Evolutionary conservation across 1,140 invertebrate genomes (phyloP), one percentile per base, ranked within the genome.

Genomic region (Drosophila nasuta): DNA sequence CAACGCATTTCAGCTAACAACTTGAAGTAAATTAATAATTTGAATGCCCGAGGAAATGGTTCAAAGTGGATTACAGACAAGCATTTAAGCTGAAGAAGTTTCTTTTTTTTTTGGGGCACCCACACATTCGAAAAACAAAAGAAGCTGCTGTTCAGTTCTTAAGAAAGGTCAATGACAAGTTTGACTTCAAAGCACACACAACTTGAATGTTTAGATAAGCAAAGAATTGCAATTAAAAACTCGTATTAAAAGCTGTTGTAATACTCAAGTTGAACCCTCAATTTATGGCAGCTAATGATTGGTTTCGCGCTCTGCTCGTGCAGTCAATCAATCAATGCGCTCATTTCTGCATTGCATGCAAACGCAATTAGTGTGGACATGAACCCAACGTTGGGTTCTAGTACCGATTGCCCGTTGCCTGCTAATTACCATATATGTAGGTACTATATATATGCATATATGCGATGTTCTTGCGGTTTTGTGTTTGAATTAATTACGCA

Each of bases 401-500:
- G 35, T 15, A 38, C 13, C 6, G 33, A 45, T 20, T 45, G 33
- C 33, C 28, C 25, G 54, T 63, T 43, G 81, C 52, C 64, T 60
- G 45, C 65, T 74, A 74, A 74, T 79, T 71, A 79, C 71, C 71
- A 58, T 65, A 38, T 38, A 33, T 33, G 33, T 33, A 33, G 30
- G 5, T 33, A 33, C 5, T 33, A 33, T 5, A 5, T 33, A 33
- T 5, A 5, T 38, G 20, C 20, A 38, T 38, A 51, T 65, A 38
- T 70, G 58, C 62, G 52, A 15, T 69, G 71, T 77, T 66, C 82
- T 75, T 88, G 79, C 62, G 72, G 70, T 56, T 64, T 75, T 69
- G 70, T 71, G 82, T 77, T 81, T 75, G 77, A 88, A 88, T 88
- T 89, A 88, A 88, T 88, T 89, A 88, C 81, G 68, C 77, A 81